Base-by-base conservation (phyloP, 53 echinoderm and acorn worm species). In the Paracentrotus lividus region DNA sequence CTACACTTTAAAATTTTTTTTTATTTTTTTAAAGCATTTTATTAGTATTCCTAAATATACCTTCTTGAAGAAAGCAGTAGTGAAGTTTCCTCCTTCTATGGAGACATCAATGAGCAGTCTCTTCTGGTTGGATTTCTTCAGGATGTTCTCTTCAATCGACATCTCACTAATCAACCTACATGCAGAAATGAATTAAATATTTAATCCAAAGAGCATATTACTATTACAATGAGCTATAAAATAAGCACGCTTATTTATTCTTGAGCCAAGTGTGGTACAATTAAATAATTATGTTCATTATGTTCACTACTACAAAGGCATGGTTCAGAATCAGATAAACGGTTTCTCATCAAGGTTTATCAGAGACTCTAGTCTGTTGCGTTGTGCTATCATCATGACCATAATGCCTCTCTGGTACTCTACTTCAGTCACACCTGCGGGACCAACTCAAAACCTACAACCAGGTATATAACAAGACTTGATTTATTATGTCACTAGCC, bases 61-160 rank as follows among this genome's bases (percentile, higher is more conserved):
- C 93, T 96, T 96, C 94, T 95, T 96, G 95, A 99, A 99, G 93
- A 97, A 99, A 20, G 99, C 99, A 3, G 99, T 99, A 84, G 99
- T 99, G 94, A 99, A 99, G 99, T 99, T 99, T 43, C 99, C 99
- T 64, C 99, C 99, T 76, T 99, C 99, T 45, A 99, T 99, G 47
- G 99, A 99, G 29, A 99, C 99, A 65, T 99, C 97, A 27, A 96
- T 97, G 66, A 99, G 92, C 20, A 97, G 92, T 67, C 96, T 93
- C 96, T 99, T 99, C 94, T 99, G 99, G 77, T 99, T 97, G 88
- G 99, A 97, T 84, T 99, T 99, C 96, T 99, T 99, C 85, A 99
- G 65, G 94, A 99, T 97, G 94, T 99, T 99, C 92, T 99, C 97
- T 85, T 99, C 99, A 5, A 99, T 96, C 1, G 97, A 97, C 99